Conservation (phyloP, 2,888 invertebrate species). For the Amphimallon solstitiale region DNA sequence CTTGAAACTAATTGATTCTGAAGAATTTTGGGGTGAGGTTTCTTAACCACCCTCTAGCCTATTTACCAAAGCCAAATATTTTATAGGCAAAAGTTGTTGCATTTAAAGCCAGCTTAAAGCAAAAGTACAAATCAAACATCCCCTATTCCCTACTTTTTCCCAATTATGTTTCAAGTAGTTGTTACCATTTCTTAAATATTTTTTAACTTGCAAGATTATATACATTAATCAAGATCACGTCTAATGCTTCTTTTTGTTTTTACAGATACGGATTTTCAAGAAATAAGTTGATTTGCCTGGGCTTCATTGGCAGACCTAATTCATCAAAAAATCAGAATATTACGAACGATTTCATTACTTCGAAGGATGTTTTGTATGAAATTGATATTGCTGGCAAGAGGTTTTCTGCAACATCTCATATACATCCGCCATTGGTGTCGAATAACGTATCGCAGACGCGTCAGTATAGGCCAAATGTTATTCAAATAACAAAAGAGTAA, state of each 20-base stretch:
- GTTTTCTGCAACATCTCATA: conserved; percentile 69
- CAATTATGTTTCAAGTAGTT: no score
- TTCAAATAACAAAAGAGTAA: conserved; percentile 59
- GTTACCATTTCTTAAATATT: no score
- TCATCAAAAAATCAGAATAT: conserved; percentile 61
- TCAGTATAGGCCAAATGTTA: conserved; percentile 64
- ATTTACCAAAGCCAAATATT: no score
- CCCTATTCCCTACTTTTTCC: no score
- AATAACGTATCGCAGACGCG: conserved; percentile 54
- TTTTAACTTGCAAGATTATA: no score
- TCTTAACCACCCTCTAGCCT: no score
- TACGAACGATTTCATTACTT: conserved; percentile 70
- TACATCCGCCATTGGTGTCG: conserved; percentile 69
- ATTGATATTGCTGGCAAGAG: conserved; percentile 76
- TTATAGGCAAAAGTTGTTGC: no score
- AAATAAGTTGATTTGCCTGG: conserved; percentile 72
- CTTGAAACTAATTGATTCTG: no score
- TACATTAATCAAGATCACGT: no score
- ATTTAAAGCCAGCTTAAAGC: no score
- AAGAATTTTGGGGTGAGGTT: no score
- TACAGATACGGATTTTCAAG: conserved; percentile 73
- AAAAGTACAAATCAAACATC: no score
- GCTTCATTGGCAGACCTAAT: conserved; percentile 68
- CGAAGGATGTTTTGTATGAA: conserved; percentile 71
- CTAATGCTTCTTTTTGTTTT: conserved; percentile 24